Conservation (phyloP, 2,113 vertebrate species). For the Cacatua alba region DNA sequence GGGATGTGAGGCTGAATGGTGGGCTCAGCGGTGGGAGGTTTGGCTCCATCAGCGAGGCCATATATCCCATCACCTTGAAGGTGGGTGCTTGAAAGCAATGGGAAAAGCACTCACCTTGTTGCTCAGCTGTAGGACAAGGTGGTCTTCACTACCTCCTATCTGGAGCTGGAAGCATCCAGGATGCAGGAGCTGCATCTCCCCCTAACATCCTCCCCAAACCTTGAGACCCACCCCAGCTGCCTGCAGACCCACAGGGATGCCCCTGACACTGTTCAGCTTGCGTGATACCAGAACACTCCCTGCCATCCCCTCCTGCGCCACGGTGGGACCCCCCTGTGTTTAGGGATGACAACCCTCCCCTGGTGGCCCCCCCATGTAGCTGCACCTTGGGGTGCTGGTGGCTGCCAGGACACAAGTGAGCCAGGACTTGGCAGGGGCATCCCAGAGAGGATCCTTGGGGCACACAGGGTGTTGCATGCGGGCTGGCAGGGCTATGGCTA, state of each 20-base stretch:
- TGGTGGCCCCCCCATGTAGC: fast-evolving
- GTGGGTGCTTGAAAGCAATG: background rate
- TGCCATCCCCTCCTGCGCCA: background rate
- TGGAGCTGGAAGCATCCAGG: background rate
- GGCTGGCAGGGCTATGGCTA: background rate
- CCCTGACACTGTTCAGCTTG: background rate
- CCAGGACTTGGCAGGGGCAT: fast-evolving
- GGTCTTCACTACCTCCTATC: background rate
- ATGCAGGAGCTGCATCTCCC: background rate
- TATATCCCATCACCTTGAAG: background rate
- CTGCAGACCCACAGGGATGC: fast-evolving
- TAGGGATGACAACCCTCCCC: background rate
- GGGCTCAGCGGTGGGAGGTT: fast-evolving
- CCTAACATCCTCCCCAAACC: background rate
- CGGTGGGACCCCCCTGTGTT: fast-evolving
- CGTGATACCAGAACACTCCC: background rate
- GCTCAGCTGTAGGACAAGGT: background rate
- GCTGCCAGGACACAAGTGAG: fast-evolving
- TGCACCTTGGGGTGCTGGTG: background rate
- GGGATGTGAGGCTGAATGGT: no score
- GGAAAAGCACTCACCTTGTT: background rate
- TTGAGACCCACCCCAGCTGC: fast-evolving
- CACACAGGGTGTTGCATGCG: fast-evolving
- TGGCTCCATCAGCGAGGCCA: fast-evolving
- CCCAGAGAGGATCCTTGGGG: background rate